These are phyloP conservation scores for Euwallacea similis DNA, from an alignment of 1,140 invertebrate genomes.

Conservation along the genomic window DNA sequence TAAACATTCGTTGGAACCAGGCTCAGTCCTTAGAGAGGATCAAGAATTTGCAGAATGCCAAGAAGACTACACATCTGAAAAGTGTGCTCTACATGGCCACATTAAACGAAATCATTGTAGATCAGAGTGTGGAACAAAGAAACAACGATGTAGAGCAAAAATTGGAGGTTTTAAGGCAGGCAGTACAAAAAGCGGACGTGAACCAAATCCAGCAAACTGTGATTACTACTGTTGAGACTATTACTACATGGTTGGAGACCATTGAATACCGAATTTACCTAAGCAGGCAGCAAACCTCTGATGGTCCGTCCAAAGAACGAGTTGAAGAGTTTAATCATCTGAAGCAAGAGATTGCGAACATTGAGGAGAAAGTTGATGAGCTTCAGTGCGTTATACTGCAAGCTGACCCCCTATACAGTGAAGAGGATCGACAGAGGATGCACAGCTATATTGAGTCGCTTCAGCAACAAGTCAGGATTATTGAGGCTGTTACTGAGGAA, in stretches of 20 bases:
- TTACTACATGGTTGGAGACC: slow-evolving; percentile 79
- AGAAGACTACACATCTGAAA: slow-evolving; percentile 57
- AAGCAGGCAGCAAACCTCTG: slow-evolving; percentile 60
- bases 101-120: slow-evolving; percentile 58
- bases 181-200: slow-evolving; percentile 65
- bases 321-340: slow-evolving; percentile 54
- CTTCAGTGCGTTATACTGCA: slow-evolving; percentile 53
- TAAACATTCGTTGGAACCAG: slow-evolving; percentile 50
- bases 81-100: slow-evolving; percentile 65
- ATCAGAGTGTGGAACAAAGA: slow-evolving; percentile 60
- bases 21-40: slow-evolving; percentile 57
- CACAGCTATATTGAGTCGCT: slow-evolving; percentile 57
- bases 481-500: slow-evolving; percentile 64
- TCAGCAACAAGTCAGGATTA: slow-evolving; percentile 60
- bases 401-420: slow-evolving; percentile 58
- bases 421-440: slow-evolving; percentile 55
- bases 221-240: slow-evolving; percentile 73
- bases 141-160: slow-evolving; percentile 59
- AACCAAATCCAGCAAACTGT: slow-evolving; percentile 67
- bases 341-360: slow-evolving; percentile 59
- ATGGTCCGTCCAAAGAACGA: slow-evolving; percentile 58
- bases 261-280: slow-evolving; percentile 77
- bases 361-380: slow-evolving; percentile 57
- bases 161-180: slow-evolving; percentile 63
- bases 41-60: slow-evolving; percentile 58